Base-by-base conservation (phyloP, 2,797 vertebrate genomes). In the Schizopygopsis pylzovi region DNA sequence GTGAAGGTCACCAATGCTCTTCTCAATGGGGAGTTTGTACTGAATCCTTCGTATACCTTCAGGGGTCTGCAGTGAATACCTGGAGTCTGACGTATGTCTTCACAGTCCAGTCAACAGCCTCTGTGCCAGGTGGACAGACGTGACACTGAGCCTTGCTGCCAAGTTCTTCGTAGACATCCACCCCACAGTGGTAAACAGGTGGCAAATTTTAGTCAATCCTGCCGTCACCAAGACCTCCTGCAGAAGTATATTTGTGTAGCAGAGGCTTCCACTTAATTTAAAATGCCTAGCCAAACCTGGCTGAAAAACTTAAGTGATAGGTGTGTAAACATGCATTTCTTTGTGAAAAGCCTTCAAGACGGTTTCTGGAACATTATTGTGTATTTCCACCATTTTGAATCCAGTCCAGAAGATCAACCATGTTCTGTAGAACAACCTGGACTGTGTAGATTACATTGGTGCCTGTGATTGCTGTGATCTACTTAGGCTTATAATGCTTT, bases 101-200 rank as follows among this genome's bases (percentile, higher is more conserved):
- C 68, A 18, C 56, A n/a, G 28, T 81, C 84, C 67, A 25, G 49
- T 72, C 52, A 79, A 79, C 76, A 63, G 52, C 76, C 52, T 72
- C 37, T 81, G 33, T 85, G 78, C 84, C 84, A 85, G 84, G 68
- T 85, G 78, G 68, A 81, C 84, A 85, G 84, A 85, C 68, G 67
- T 75, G 78, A 65, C 39, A 72, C 68, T 73, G 49, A 61, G 43
- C 15, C 56, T 67, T 1, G 2, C 43, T 81, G 84, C 84, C 84
- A 85, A 85, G 43, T 81, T 81, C 84, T 81, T 71, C 0, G 16
- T 59, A 85, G 84, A 85, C 78, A 81, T 75, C 70, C 68, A 85
- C 70, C 78, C 56, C 70, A 85, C 59, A 0, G 78, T 81, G 84
- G 59, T 73, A 75, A 85, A 81, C 84, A 85, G 84, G 84, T 85